Conservation (phyloP, 1,140 invertebrate species). For the Oreohelix idahoensis region DNA sequence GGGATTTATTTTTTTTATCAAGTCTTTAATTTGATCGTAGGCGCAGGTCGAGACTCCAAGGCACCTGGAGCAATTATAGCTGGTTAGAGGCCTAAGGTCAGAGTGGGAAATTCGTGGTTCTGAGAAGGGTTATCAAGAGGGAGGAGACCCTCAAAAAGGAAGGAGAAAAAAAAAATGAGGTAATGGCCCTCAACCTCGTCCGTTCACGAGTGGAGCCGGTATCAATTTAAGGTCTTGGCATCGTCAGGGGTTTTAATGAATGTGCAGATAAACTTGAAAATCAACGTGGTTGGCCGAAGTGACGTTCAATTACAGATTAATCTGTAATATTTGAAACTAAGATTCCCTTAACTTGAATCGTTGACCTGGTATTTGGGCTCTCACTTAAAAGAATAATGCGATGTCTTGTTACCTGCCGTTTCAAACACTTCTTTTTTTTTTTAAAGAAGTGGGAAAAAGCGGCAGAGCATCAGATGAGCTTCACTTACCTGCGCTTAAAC, state of each 20-base stretch:
- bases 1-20: neutral
- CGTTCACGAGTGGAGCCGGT: neutral
- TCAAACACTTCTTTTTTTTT: too few species aligned
- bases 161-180: neutral
- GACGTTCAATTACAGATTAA: neutral
- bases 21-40: constrained; percentile 10
- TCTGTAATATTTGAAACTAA: too few species aligned
- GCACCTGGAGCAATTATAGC: constrained; percentile 16
- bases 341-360: too few species aligned
- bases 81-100: neutral
- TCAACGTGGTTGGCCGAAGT: neutral
- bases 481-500: too few species aligned
- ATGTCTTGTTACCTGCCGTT: too few species aligned
- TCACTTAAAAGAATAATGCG: too few species aligned
- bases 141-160: neutral
- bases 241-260: neutral
- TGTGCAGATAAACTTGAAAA: neutral
- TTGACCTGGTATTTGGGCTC: too few species aligned
- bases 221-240: neutral
- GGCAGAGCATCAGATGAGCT: too few species aligned
- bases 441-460: too few species aligned
- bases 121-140: neutral
- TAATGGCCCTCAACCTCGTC: neutral
- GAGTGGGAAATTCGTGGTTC: neutral
- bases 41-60: neutral